Base-by-base conservation (phyloP, 2,888 invertebrate genomes). In the Drepanosiphum platanoidis region DNA sequence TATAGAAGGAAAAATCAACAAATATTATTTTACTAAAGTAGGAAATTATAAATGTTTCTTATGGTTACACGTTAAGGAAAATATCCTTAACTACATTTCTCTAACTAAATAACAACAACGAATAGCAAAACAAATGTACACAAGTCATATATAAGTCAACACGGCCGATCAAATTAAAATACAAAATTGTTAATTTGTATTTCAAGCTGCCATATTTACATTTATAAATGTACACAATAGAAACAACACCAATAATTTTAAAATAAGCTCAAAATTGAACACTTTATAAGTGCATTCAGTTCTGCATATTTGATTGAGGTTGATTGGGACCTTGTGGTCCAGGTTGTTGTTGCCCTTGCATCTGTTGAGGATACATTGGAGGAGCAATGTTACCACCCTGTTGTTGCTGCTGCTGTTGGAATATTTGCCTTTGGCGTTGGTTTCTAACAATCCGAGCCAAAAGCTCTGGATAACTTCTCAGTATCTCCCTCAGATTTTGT, bases 381-480 rank as follows among this genome's bases (percentile, higher is more conserved):
- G 66, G 86, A 75, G 77, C 86, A 52, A 68, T 71, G 7, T 52
- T 32, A 42, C 79, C 79, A n/a, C 79, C 72, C 22, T 83, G 86
- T 64, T 86, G 87, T 66, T 88, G 88, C 81, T 88, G 88, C 78
- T 88, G 88, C 78, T 89, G 88, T 87, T 89, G 88, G 64, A 87
- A 87, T 72, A 84, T 79, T 42, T 72, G 77, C 13, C 86, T 78
- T 78, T 95, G 94, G 89, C 95, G 97, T 77, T 84, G 84, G 30
- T 84, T 84, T 5, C 84, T 96, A 88, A 98, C 95, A 89, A 97
- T 97, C 83, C 97, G 96, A 86, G 97, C 96, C 96, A 98, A 97
- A 74, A 98, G 92, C 88, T 96, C 96, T 66, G 98, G 98, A 91
- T 97, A 96, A 87, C 95, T 94, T 90, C 97, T 97, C 87, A 98